phyloP scores from a whole-genome alignment of 1,140 invertebrate genomes.

The Bombus pyrosoma region DNA sequence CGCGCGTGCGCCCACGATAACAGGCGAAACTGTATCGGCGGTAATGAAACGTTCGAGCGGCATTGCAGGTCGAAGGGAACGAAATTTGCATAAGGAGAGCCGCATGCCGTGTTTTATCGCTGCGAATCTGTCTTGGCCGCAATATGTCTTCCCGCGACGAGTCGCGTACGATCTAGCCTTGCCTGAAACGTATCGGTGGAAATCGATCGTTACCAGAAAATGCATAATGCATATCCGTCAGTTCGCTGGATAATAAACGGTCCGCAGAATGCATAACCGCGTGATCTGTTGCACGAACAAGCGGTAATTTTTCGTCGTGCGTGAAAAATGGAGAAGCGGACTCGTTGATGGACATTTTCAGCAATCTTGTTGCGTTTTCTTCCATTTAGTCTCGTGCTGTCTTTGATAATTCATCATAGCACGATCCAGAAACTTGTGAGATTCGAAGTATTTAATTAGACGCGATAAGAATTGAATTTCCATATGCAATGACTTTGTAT shows the following conservation, averaged over 20 bases:
- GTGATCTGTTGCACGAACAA: slow-evolving; percentile 18
- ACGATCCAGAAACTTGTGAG: background rate
- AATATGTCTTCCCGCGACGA: slow-evolving; percentile 27
- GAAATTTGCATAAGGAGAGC: slow-evolving; percentile 29
- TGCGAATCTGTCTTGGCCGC: slow-evolving; percentile 23
- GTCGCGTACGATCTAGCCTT: slow-evolving; percentile 30
- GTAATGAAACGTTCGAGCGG: background rate
- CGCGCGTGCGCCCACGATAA: background rate
- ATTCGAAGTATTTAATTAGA: background rate
- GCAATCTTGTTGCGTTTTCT: background rate
- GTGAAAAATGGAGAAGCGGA: background rate
- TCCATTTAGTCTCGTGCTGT: background rate
- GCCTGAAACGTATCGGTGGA: background rate
- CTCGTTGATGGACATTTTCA: background rate
- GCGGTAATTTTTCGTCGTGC: background rate
- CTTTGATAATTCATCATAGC: background rate
- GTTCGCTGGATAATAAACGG: slow-evolving; percentile 3
- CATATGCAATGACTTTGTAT: background rate
- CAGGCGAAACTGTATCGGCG: background rate
- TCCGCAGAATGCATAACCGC: slow-evolving; percentile 9
- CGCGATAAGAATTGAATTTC: background rate
- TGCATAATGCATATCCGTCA: slow-evolving; percentile 37
- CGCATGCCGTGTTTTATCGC: slow-evolving; percentile 27
- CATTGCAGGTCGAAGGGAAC: background rate
- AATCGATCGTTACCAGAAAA: slow-evolving; percentile 29